Conservation (phyloP, 2,888 invertebrate genomes). For the Mylabris sibirica region DNA sequence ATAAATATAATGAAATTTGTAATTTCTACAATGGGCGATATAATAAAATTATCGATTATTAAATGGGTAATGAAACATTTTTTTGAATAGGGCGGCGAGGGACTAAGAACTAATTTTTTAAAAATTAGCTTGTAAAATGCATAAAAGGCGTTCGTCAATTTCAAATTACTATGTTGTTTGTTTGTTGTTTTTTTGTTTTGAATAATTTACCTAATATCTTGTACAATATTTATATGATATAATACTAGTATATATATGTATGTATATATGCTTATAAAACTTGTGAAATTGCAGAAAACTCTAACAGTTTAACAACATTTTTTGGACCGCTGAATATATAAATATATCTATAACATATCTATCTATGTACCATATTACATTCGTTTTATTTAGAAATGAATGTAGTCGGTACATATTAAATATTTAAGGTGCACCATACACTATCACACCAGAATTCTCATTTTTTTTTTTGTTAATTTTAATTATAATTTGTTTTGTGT, state of each 20-base stretch:
- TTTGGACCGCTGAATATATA: constrained; percentile 62
- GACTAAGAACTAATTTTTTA: neutral
- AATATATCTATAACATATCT: constrained; percentile 25
- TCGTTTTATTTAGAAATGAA: constrained; percentile 5
- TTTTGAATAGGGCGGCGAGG: neutral
- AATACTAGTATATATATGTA: constrained; percentile 53
- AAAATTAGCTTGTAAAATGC: constrained; percentile 12
- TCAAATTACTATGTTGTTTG: constrained; percentile 14
- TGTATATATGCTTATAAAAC: constrained; percentile 60
- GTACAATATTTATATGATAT: constrained; percentile 55
- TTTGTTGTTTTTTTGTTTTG: constrained; percentile 2
- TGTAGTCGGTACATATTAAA: constrained; percentile 30
- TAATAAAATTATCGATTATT: constrained; percentile 2
- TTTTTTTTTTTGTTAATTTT: constrained; percentile 33
- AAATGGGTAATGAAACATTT: neutral
- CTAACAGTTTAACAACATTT: constrained; percentile 60
- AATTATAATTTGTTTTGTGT: neutral
- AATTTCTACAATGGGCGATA: constrained; percentile 12
- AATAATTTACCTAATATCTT: constrained; percentile 39
- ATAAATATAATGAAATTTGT: neutral
- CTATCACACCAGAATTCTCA: constrained; percentile 60
- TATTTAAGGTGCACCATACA: constrained; percentile 60
- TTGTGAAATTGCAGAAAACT: constrained; percentile 63
- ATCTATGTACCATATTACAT: constrained; percentile 48
- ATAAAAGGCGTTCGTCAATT: constrained; percentile 6